Percentiles rank a stretch among this genome's conserved stretches.
Conservation (phyloP, 2,113 vertebrate species). For the Epinephelus lanceolatus region DNA sequence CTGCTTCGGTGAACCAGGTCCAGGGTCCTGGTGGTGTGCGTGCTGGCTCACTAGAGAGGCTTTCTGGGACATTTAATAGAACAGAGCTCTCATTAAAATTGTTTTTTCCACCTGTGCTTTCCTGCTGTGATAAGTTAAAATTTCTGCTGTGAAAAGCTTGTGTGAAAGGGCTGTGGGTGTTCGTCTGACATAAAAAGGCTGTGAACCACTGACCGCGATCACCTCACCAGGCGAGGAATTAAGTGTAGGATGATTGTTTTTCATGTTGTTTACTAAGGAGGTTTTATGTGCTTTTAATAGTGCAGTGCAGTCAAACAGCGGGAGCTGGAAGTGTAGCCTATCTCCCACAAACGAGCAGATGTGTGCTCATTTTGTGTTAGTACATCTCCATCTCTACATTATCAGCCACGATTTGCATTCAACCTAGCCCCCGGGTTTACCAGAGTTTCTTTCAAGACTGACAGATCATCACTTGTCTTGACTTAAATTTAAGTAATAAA, state of each 20-base stretch:
- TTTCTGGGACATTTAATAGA: not conserved
- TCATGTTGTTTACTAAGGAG: not conserved
- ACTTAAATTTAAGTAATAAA: slow-evolving; percentile 31
- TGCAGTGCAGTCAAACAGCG: not conserved
- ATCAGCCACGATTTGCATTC: slow-evolving; percentile 40
- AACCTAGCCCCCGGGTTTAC: slow-evolving; percentile 5
- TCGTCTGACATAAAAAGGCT: not conserved
- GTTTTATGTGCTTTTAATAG: slow-evolving; percentile 22
- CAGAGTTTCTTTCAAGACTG: slow-evolving; percentile 11
- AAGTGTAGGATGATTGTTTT: not conserved
- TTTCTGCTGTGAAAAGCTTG: not conserved
- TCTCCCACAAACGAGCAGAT: slow-evolving; percentile 17
- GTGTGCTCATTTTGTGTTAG: not conserved
- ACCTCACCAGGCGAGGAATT: not conserved
- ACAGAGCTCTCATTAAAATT: not conserved
- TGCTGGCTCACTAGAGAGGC: not conserved
- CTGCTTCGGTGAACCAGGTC: not conserved
- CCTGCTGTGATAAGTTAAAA: not conserved
- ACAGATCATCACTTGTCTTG: slow-evolving; percentile 26
- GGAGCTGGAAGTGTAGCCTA: not conserved
- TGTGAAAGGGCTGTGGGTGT: not conserved
- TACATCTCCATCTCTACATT: slow-evolving; percentile 11
- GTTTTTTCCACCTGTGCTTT: not conserved
- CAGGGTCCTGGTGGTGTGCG: not conserved
- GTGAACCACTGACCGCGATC: not conserved